phyloP scores from a whole-genome alignment of 2,888 invertebrate species.

The Andrena trimmerana region DNA sequence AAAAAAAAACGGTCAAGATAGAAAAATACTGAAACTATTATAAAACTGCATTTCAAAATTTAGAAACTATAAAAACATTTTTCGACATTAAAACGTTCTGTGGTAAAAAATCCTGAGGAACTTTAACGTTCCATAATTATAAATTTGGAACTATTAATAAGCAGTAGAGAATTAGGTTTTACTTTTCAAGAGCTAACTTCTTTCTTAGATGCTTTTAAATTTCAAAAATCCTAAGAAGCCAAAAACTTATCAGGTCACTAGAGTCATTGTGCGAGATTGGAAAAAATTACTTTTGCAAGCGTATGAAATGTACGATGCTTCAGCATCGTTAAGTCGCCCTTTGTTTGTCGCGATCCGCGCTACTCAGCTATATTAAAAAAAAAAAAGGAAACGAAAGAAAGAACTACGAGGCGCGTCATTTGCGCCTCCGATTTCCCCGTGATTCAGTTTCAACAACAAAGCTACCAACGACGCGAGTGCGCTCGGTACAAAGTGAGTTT shows the following conservation, averaged over 20 bases:
- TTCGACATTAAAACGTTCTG: too few relatives aligned
- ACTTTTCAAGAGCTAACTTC: too few relatives aligned
- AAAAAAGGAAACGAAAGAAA: slow-evolving; percentile 3
- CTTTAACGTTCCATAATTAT: too few relatives aligned
- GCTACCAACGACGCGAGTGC: slow-evolving; percentile 22
- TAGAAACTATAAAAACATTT: too few relatives aligned
- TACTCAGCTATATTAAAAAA: slow-evolving; percentile 29
- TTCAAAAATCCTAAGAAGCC: neutral
- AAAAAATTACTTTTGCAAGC: neutral
- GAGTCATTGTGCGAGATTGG: neutral
- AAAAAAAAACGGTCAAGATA: too few relatives aligned
- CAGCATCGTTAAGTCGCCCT: slow-evolving; percentile 33
- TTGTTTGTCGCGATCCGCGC: slow-evolving; percentile 19
- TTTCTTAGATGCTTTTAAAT: too few relatives aligned
- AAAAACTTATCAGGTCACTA: neutral
- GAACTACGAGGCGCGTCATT: slow-evolving; percentile 34
- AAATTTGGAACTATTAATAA: too few relatives aligned
- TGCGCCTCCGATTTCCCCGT: slow-evolving; percentile 35
- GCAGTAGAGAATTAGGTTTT: too few relatives aligned
- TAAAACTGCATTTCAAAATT: too few relatives aligned
- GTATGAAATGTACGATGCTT: neutral
- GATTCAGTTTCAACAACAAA: slow-evolving; percentile 53
- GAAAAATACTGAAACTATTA: too few relatives aligned
- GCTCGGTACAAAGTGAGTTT: slow-evolving; percentile 44
- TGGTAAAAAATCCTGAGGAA: too few relatives aligned